These are phyloP conservation scores for Nannoperca obscura DNA, from an alignment of 2,797 vertebrate genomes.

Conservation along the genomic window DNA sequence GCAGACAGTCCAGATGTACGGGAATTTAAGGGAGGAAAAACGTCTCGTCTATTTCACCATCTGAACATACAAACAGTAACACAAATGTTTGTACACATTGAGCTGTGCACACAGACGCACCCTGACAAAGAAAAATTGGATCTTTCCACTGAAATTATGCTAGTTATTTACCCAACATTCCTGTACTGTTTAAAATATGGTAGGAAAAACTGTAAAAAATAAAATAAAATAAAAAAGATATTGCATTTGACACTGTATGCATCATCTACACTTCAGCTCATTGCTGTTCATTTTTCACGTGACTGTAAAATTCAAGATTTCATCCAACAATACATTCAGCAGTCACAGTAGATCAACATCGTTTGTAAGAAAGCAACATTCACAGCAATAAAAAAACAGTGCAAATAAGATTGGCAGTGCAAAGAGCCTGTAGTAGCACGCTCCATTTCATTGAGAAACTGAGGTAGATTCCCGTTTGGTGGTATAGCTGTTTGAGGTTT, in stretches of 20 bases:
- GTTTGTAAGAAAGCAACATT: constrained; percentile 32
- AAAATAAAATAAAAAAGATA: background rate
- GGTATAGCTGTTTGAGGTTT: constrained; percentile 44
- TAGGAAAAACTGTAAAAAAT: background rate
- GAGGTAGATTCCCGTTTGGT: constrained; percentile 56
- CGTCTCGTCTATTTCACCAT: constrained; percentile 15
- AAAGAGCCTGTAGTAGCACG: constrained; percentile 58
- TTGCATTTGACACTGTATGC: background rate
- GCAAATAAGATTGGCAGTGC: constrained; percentile 74
- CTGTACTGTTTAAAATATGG: background rate
- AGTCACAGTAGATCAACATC: constrained; percentile 44
- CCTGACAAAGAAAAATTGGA: background rate
- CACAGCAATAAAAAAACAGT: constrained; percentile 57
- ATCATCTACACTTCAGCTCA: background rate
- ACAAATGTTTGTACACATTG: background rate
- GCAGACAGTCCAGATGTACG: background rate
- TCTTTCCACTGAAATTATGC: constrained; percentile 8
- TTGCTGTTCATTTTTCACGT: constrained; percentile 6
- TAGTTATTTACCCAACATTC: background rate
- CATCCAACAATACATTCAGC: constrained; percentile 62
- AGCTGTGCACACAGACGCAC: background rate
- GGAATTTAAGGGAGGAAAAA: constrained; percentile 13
- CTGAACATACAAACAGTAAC: constrained; percentile 33
- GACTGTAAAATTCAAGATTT: constrained; percentile 14
- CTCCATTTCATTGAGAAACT: constrained; percentile 38